Percentiles rank a stretch among this genome's conserved stretches.
Conservation (phyloP, 2,113 vertebrate species). For the Antechinus flavipes region DNA sequence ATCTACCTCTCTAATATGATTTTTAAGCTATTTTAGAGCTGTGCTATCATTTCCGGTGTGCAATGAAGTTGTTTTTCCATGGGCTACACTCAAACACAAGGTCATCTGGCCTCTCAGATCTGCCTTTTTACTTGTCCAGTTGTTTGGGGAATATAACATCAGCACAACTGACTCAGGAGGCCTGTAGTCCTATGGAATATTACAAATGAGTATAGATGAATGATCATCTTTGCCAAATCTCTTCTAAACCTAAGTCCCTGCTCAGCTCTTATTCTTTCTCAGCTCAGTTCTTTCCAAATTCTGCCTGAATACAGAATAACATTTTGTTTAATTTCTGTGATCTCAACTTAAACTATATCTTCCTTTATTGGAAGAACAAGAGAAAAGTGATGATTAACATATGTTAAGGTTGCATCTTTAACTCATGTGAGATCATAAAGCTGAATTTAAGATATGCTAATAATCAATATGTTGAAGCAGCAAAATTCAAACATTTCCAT, state of each 20-base stretch:
- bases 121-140: too few species aligned
- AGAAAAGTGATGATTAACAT: neutral
- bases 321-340: neutral
- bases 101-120: too few species aligned
- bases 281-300: neutral
- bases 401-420: neutral
- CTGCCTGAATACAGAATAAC: neutral
- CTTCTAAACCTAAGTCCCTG: neutral
- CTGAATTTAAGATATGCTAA: neutral
- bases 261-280: neutral
- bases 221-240: neutral
- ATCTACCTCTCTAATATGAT: too few species aligned
- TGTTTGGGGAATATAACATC: neutral
- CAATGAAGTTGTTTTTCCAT: too few species aligned
- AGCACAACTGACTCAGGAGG: neutral
- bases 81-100: too few species aligned
- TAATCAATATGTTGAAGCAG: neutral
- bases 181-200: neutral
- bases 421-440: neutral
- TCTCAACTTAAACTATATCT: neutral
- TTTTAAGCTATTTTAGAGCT: too few species aligned
- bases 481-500: neutral
- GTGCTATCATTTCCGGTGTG: too few species aligned
- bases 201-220: neutral
- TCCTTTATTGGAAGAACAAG: neutral